Conservation (phyloP, 2,113 vertebrate genomes). For the Nesoenas mayeri region DNA sequence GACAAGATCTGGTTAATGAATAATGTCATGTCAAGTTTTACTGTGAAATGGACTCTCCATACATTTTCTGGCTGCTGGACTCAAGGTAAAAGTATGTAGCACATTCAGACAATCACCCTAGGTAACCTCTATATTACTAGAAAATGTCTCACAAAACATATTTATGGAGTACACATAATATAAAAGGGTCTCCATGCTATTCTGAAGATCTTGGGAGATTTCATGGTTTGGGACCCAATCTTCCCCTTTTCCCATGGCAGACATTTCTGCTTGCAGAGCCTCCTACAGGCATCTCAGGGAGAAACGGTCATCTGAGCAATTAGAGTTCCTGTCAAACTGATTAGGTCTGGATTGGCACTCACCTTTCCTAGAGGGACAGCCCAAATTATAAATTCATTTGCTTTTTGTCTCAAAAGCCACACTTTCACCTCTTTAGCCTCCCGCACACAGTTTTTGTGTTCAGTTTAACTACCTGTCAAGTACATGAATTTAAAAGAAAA, state of each 20-base stretch:
- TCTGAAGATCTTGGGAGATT: neutral
- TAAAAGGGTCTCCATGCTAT: neutral
- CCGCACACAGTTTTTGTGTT: neutral
- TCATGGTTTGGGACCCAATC: neutral
- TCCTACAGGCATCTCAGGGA: neutral
- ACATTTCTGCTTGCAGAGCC: fast-evolving
- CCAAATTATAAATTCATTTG: neutral
- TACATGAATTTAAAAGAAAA: neutral
- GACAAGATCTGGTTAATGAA: neutral
- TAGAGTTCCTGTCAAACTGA: neutral
- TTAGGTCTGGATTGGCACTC: neutral
- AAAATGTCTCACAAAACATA: neutral
- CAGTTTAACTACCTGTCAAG: neutral
- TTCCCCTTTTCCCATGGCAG: neutral
- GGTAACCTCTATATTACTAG: neutral
- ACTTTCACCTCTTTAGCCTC: neutral
- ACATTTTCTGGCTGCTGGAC: neutral
- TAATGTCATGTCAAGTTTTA: neutral
- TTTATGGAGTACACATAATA: neutral
- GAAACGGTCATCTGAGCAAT: neutral
- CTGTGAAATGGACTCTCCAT: neutral
- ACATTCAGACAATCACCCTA: neutral
- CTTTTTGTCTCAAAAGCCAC: neutral
- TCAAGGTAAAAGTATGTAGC: neutral
- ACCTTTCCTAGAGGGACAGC: neutral